Evolutionary conservation across 2,888 invertebrate species (phyloP).

Genomic region (Seira musarum): DNA sequence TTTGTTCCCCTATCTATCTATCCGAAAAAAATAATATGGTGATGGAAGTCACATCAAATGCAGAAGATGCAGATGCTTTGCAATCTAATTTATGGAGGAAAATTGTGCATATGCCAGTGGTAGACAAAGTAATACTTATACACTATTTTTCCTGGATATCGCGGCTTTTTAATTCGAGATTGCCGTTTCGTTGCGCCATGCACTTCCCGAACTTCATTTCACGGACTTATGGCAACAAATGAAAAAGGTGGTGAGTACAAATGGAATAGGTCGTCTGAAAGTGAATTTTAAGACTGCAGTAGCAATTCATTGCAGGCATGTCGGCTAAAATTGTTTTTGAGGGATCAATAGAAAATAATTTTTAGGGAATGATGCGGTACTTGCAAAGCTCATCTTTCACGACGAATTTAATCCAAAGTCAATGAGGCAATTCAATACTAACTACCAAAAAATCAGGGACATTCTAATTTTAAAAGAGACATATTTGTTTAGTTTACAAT

Average conservation of each 20-base stretch:
- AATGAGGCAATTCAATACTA: too few species aligned
- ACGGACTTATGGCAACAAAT: conserved; percentile 42
- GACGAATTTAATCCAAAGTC: too few species aligned
- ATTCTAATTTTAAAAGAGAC: too few species aligned
- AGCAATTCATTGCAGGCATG: too few species aligned
- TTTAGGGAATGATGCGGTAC: too few species aligned
- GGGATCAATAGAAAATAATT: too few species aligned
- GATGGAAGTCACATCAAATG: conserved; percentile 28
- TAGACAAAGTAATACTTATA: background rate
- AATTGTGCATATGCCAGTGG: background rate
- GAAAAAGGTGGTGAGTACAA: background rate
- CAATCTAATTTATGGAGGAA: conserved; percentile 16
- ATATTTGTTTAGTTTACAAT: too few species aligned
- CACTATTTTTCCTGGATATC: background rate
- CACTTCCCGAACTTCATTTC: conserved; percentile 48
- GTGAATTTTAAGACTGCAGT: too few species aligned
- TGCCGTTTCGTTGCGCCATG: background rate
- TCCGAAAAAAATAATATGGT: conserved; percentile 2
- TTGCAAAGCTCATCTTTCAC: too few species aligned
- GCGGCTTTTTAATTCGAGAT: background rate
- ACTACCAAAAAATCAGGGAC: too few species aligned
- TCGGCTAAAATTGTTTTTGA: too few species aligned
- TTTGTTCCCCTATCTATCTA: conserved; percentile 3
- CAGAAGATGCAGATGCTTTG: conserved; percentile 25
- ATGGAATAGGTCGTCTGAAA: too few species aligned